These are phyloP conservation scores for Daubentonia madagascariensis DNA, from an alignment of 2,113 vertebrate genomes.

Conservation along the genomic window DNA sequence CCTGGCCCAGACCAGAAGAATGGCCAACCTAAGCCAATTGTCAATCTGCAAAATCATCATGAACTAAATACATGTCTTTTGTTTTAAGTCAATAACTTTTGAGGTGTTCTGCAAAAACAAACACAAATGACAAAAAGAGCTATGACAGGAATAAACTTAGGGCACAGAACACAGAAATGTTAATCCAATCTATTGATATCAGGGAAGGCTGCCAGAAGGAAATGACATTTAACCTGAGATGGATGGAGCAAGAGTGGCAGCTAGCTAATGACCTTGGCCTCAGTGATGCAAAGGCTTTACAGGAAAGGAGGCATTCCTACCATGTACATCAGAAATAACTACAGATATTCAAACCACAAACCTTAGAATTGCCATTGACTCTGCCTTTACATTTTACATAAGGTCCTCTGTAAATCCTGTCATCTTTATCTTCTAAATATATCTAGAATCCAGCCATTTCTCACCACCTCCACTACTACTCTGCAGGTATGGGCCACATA, in stretches of 20 bases:
- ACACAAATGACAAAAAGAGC: background rate
- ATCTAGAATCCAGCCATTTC: background rate
- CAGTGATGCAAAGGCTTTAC: background rate
- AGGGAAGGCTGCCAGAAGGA: background rate
- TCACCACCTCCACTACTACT: background rate
- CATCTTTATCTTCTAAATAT: background rate
- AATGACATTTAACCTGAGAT: background rate
- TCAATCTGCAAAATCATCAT: background rate
- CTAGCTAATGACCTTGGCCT: background rate
- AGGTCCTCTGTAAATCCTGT: conserved; percentile 5
- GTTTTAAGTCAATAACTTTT: background rate
- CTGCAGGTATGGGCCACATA: background rate
- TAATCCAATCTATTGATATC: background rate
- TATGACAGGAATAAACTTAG: background rate
- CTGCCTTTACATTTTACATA: background rate
- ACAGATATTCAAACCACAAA: background rate
- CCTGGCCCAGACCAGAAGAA: background rate
- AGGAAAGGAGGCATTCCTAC: background rate
- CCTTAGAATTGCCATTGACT: background rate
- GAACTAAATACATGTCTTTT: background rate
- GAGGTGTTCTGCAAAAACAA: background rate
- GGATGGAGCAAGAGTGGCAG: background rate
- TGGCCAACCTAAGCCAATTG: background rate
- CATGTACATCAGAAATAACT: background rate
- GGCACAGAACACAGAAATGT: background rate